phyloP scores from a whole-genome alignment of 2,888 invertebrate genomes.

The Chloroclysta siterata region DNA sequence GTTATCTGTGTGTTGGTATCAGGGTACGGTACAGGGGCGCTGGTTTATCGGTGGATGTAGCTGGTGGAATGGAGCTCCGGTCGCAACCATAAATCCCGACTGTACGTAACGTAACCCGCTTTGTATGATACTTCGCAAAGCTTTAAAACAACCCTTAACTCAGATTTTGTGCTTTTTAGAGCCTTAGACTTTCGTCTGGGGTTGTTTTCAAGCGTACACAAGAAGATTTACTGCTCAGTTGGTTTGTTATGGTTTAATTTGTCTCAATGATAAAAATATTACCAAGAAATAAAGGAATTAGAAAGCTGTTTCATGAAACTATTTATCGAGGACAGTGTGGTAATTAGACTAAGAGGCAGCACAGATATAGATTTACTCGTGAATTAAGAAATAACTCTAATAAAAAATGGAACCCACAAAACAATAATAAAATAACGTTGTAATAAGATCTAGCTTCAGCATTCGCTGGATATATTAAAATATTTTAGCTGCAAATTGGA shows the following conservation, averaged over 20 bases:
- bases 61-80: slow-evolving; percentile 9
- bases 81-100: slow-evolving; percentile 22
- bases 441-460: background rate
- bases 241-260: background rate
- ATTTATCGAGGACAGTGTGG: too few species aligned
- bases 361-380: too few species aligned
- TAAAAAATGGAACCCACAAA: too few species aligned
- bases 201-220: background rate
- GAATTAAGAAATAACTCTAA: too few species aligned
- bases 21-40: slow-evolving; percentile 34
- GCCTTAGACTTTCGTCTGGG: background rate
- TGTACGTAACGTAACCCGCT: slow-evolving; percentile 20
- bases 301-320: too few species aligned
- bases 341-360: too few species aligned
- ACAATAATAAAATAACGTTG: background rate
- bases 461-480: slow-evolving; percentile 18
- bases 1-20: slow-evolving; percentile 81
- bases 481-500: slow-evolving; percentile 31
- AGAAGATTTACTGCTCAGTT: background rate
- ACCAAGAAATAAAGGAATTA: too few species aligned
- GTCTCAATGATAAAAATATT: background rate
- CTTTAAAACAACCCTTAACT: slow-evolving; percentile 22
- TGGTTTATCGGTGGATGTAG: slow-evolving; percentile 34
- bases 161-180: slow-evolving; percentile 9
- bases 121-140: slow-evolving; percentile 27